A percentile compares a stretch with the other conserved stretches of the same genome.
Evolutionary conservation across 2,888 invertebrate species (phyloP).

Genomic region (Andricus quercusramuli): DNA sequence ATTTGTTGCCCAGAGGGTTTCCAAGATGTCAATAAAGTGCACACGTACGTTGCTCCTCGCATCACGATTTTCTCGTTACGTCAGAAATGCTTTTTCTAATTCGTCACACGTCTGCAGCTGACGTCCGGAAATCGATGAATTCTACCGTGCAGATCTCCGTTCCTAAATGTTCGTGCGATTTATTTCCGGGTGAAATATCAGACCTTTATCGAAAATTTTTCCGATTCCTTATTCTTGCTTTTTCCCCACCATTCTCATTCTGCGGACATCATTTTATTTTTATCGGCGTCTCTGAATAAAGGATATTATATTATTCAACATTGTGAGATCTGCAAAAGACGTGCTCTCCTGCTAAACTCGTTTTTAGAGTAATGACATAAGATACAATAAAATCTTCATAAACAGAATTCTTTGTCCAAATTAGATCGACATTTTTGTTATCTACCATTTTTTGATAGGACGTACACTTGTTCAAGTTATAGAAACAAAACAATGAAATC

Average conservation of each 20-base stretch:
- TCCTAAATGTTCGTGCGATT: constrained; percentile 10
- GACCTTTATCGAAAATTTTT: background rate
- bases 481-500: too few relatives aligned
- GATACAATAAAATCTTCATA: too few relatives aligned
- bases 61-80: background rate
- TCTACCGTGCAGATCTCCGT: background rate
- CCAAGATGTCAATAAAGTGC: constrained; percentile 11
- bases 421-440: too few relatives aligned
- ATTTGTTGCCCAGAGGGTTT: constrained; percentile 21
- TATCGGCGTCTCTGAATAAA: background rate
- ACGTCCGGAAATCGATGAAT: constrained; percentile 32
- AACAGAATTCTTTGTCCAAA: too few relatives aligned
- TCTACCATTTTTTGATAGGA: too few relatives aligned
- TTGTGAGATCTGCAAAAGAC: too few relatives aligned
- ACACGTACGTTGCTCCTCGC: background rate
- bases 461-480: too few relatives aligned
- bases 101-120: constrained; percentile 14
- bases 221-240: background rate
- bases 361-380: background rate
- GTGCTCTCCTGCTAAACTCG: background rate
- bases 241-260: background rate
- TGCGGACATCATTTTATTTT: background rate
- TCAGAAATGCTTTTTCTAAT: constrained; percentile 25
- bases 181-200: constrained; percentile 3
- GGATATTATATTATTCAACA: background rate